These are phyloP conservation scores for Coregonus sp. DNA, from an alignment of 2,797 vertebrate genomes.

Conservation along the genomic window DNA sequence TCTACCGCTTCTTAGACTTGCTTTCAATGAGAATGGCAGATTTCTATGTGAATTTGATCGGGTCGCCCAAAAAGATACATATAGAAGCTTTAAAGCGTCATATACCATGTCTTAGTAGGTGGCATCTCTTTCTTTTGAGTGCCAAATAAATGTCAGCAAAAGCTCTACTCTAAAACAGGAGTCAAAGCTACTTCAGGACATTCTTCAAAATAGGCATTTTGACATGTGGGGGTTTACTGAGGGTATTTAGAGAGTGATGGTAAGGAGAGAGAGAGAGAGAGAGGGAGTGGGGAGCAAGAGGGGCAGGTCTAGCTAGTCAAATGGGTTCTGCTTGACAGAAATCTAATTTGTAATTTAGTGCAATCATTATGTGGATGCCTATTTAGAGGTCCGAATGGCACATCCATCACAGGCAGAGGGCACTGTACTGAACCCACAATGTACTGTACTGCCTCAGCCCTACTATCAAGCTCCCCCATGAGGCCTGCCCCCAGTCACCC, in stretches of 20 bases:
- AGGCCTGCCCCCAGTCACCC: conserved; percentile 22
- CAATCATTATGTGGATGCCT: conserved; percentile 48
- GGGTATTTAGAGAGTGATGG: not conserved
- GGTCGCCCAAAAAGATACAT: too few species aligned
- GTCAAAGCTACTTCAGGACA: conserved; percentile 24
- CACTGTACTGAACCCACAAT: not conserved
- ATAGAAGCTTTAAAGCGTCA: conserved; percentile 31
- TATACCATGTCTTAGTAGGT: conserved; percentile 46
- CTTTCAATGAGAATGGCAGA: too few species aligned
- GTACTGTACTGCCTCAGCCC: too few species aligned
- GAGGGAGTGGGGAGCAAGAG: conserved; percentile 31
- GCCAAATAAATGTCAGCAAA: conserved; percentile 44
- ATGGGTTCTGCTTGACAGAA: conserved; percentile 50
- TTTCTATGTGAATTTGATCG: too few species aligned
- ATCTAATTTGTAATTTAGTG: conserved; percentile 65
- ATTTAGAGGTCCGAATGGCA: conserved; percentile 44
- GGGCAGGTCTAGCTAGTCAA: conserved; percentile 31
- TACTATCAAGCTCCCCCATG: conserved; percentile 21
- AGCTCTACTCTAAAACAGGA: conserved; percentile 32
- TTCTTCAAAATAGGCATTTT: not conserved
- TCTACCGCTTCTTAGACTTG: too few species aligned
- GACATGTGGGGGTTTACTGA: not conserved
- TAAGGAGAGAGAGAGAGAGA: not conserved
- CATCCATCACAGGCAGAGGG: conserved; percentile 62
- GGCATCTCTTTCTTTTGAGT: conserved; percentile 32